These are phyloP conservation scores for Mythimna pallens DNA, from an alignment of 2,888 invertebrate species.

Conservation along the genomic window DNA sequence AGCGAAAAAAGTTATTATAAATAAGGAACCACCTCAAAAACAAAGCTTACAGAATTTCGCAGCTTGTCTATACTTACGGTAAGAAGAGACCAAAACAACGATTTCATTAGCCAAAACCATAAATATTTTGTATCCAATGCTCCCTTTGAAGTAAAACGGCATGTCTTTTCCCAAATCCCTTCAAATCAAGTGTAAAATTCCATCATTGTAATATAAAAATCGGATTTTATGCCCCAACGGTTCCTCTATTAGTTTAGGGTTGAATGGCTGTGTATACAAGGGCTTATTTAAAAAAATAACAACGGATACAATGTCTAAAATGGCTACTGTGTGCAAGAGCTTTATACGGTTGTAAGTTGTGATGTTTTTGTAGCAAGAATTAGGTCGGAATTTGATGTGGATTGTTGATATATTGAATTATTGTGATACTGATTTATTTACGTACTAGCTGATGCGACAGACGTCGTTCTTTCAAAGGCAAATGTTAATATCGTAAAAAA, in stretches of 20 bases:
- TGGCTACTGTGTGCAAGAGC: constrained; percentile 43
- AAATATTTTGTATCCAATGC: constrained; percentile 33
- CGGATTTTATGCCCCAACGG: constrained; percentile 44
- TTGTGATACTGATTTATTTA: no score
- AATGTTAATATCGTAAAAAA: no score
- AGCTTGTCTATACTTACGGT: neutral
- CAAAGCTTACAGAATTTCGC: no score
- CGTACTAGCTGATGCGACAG: no score
- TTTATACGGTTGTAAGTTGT: constrained; percentile 20
- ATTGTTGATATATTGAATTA: neutral
- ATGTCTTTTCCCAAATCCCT: constrained; percentile 27
- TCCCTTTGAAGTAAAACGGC: constrained; percentile 45
- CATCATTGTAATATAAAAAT: constrained; percentile 61
- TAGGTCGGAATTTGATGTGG: neutral
- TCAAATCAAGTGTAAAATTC: constrained; percentile 68
- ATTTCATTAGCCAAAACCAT: constrained; percentile 4
- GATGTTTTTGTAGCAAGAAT: constrained; percentile 6
- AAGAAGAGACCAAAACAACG: neutral
- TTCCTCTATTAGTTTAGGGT: constrained; percentile 36
- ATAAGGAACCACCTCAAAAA: no score
- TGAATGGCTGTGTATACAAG: constrained; percentile 35
- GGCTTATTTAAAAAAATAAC: constrained; percentile 46
- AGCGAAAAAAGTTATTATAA: no score
- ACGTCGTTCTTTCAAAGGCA: no score
- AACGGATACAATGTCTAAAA: constrained; percentile 20